phyloP scores from a whole-genome alignment of 2,113 vertebrate species.

The Leucoraja erinaceus region DNA sequence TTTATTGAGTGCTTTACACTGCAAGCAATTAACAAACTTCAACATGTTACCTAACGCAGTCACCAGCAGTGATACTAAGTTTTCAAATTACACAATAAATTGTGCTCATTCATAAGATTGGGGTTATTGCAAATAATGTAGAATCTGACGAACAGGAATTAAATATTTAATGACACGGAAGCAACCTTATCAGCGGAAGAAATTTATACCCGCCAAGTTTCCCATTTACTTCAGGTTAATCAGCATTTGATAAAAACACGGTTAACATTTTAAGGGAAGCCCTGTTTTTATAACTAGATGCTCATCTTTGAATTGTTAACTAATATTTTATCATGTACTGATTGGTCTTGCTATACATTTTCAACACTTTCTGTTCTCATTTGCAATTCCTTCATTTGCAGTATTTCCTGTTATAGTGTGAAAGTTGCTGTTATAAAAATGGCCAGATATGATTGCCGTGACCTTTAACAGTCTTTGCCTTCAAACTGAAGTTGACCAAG shows the following conservation, averaged over 20 bases:
- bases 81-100: constrained; percentile 16
- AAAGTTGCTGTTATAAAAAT: not conserved
- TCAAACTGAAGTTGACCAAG: constrained; percentile 23
- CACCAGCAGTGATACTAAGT: not conserved
- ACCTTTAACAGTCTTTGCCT: constrained; percentile 14
- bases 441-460: constrained; percentile 11
- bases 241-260: not conserved
- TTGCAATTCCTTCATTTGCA: not conserved
- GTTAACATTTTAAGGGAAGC: not conserved
- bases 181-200: not conserved
- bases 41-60: not conserved
- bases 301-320: not conserved
- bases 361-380: not conserved
- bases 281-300: not conserved
- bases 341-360: not conserved
- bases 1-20: not conserved
- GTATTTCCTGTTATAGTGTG: not conserved
- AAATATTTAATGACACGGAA: constrained; percentile 10
- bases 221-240: not conserved
- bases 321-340: not conserved
- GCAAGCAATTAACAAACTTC: not conserved
- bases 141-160: not conserved
- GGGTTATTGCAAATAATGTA: not conserved
- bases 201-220: not conserved
- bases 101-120: not conserved